A percentile compares a stretch with the other conserved stretches of the same genome.
These are phyloP conservation scores for Trypoxylus dichotomus DNA, from an alignment of 1,140 invertebrate species.

Conservation along the genomic window DNA sequence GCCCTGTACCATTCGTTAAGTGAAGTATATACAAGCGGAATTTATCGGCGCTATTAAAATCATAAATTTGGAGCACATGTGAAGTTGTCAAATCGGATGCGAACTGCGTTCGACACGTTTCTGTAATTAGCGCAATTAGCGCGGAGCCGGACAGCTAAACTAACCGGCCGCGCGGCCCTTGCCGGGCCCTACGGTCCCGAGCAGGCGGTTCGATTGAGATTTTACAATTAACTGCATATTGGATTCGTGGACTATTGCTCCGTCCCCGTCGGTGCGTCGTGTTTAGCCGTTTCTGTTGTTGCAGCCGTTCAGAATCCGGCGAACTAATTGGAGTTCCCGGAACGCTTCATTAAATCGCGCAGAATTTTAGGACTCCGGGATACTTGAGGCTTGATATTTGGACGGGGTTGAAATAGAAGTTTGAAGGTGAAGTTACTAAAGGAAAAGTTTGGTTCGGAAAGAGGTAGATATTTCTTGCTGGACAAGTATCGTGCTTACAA, in stretches of 20 bases:
- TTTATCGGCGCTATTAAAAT: slow-evolving; percentile 53
- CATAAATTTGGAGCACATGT: slow-evolving; percentile 53
- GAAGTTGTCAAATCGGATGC: slow-evolving; percentile 51
- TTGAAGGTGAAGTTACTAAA: too few relatives aligned
- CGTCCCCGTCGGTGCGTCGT: not conserved
- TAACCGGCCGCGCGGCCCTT: too few relatives aligned
- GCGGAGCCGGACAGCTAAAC: not conserved
- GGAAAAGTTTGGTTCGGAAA: too few relatives aligned
- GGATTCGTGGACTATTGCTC: not conserved
- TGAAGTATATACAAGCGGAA: slow-evolving; percentile 49
- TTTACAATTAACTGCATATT: slow-evolving; percentile 24
- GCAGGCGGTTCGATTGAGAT: not conserved
- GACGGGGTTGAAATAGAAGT: too few relatives aligned
- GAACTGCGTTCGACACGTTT: slow-evolving; percentile 50
- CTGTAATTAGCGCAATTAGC: slow-evolving; percentile 53
- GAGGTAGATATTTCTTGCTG: too few relatives aligned
- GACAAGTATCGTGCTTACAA: too few relatives aligned
- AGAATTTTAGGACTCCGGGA: not conserved
- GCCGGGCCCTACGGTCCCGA: slow-evolving; percentile 38
- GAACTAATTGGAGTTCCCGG: not conserved
- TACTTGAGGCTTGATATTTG: too few relatives aligned
- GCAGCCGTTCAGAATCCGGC: not conserved
- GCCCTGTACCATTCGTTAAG: slow-evolving; percentile 42
- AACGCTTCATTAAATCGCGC: not conserved
- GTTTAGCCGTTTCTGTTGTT: too few relatives aligned